Base-by-base conservation (phyloP, 2,888 invertebrate species). In the Erebia palarica region DNA sequence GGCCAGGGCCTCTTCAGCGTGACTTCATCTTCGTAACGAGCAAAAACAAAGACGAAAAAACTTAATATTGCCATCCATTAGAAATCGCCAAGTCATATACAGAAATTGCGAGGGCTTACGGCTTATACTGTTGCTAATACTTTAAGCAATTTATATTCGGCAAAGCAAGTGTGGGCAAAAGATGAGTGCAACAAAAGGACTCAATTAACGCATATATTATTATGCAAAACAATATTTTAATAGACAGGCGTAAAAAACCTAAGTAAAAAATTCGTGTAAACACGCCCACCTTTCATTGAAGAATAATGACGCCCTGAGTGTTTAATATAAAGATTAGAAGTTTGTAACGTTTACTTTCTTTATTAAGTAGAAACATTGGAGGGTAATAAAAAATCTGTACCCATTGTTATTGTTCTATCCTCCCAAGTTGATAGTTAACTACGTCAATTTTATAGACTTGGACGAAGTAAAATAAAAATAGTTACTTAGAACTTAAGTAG, bases 21-120 rank as follows among this genome's bases (percentile, higher is more conserved):
- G 90, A 91, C 88, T 84, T 87, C 84, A 80, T 83, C 86, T 81
- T 78, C 71, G 86, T 90, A 90, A 90, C 90, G 88, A 91, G 91
- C 91, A 92, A 92, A 92, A 92, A 91, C 85, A 21, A 47, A 14
- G 13, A 10, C 11, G 18, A 63, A 63, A 61, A 63, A 49, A 21
- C 63, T 61, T 11, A 13, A 63, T 63, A 49, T 63, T 47, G 21
- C 14, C 49, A 63, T 21, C 9, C 63, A 63, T 21, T 63, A 69
- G n/a, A 64, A 69, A 16, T 69, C 61, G 58, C 27, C 64, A 57
- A 69, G 47, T 61, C 47, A 69, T 36, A 64, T 18, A 13, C 42
- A 61, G 42, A 61, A 60, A 60, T 55, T 49, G 49, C 14, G 11
- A 47, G 4, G 61, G 21, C 63, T 63, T 13, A 27, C 14, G 21